Evolutionary conservation across 2,888 invertebrate species (phyloP).

Genomic region (Lamellibrachia satsuma): DNA sequence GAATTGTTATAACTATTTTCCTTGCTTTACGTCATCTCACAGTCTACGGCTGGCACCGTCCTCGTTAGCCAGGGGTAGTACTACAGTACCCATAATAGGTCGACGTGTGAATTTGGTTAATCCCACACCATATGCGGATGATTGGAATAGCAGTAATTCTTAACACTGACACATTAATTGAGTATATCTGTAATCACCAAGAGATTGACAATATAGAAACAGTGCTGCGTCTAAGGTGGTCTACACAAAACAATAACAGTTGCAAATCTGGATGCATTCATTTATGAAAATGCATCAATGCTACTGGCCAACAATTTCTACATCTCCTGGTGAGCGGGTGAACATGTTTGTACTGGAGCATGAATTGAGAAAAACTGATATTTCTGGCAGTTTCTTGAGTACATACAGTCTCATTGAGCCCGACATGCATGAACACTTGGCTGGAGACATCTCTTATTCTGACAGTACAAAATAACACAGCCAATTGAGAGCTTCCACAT

Average conservation of each 20-base stretch:
- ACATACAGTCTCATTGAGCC: too few relatives aligned
- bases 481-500: too few relatives aligned
- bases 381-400: too few relatives aligned
- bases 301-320: not conserved
- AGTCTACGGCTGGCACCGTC: not conserved
- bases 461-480: too few relatives aligned
- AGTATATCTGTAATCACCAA: not conserved
- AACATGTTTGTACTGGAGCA: too few relatives aligned
- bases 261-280: not conserved
- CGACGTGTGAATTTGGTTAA: too few relatives aligned
- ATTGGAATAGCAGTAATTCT: not conserved
- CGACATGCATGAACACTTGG: too few relatives aligned
- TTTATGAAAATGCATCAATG: not conserved
- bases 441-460: too few relatives aligned
- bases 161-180: not conserved
- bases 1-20: not conserved
- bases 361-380: too few relatives aligned
- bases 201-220: not conserved
- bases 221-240: not conserved
- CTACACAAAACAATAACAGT: not conserved
- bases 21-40: not conserved
- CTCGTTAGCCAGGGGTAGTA: too few relatives aligned
- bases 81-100: too few relatives aligned
- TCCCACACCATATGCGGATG: too few relatives aligned
- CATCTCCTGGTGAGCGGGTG: not conserved